A percentile compares a stretch with the other conserved stretches of the same genome.
phyloP scores from a whole-genome alignment of 2,888 invertebrate species.

The Unio pictorum region DNA sequence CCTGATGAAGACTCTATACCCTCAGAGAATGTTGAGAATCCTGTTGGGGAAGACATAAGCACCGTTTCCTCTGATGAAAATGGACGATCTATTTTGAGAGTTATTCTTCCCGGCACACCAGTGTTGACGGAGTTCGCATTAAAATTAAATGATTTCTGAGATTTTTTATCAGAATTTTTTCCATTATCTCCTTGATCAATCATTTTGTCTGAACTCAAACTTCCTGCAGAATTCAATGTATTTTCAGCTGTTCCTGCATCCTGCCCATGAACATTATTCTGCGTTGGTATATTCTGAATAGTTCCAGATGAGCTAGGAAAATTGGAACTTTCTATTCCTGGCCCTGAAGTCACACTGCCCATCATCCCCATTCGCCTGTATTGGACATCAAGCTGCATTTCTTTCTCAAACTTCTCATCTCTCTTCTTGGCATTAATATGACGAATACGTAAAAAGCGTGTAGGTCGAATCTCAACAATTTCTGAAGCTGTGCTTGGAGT shows the following conservation, averaged over 20 bases:
- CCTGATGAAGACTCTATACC: slow-evolving; percentile 39
- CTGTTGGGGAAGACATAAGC: slow-evolving; percentile 22
- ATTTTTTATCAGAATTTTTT: slow-evolving; percentile 7
- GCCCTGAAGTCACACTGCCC: not conserved
- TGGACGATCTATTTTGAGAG: slow-evolving; percentile 3
- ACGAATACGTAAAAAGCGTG: slow-evolving; percentile 46
- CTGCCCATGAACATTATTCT: not conserved
- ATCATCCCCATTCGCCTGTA: slow-evolving; percentile 33
- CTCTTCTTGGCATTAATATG: slow-evolving; percentile 54
- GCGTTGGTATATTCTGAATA: not conserved
- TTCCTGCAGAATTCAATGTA: not conserved
- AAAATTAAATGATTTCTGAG: slow-evolving; percentile 1
- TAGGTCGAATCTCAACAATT: slow-evolving; percentile 49
- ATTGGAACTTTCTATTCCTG: not conserved
- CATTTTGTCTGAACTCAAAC: not conserved
- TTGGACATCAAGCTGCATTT: slow-evolving; percentile 47
- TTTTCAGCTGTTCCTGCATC: not conserved
- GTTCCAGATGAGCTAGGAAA: not conserved
- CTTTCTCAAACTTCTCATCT: slow-evolving; percentile 55
- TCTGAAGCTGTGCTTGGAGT: slow-evolving; percentile 25
- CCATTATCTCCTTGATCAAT: slow-evolving; percentile 1
- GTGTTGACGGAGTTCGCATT: no score
- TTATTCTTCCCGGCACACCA: no score
- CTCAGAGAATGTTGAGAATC: slow-evolving; percentile 17
- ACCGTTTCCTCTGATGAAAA: slow-evolving; percentile 2